Base-by-base conservation (phyloP, 2,113 vertebrate species). In the Chlorocebus sabaeus region DNA sequence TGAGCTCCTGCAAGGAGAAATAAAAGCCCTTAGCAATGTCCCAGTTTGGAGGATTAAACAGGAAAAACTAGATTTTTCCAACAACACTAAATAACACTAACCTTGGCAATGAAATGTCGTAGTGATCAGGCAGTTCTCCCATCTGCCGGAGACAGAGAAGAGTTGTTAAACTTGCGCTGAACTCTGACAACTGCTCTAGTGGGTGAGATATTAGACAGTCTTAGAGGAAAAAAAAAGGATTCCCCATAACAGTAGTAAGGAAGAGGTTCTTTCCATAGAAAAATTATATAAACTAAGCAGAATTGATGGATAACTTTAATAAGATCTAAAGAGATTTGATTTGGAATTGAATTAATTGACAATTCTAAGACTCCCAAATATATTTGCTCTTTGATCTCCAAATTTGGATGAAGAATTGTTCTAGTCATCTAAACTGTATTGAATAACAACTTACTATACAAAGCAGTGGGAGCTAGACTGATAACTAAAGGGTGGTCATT, bases 311-410 rank as follows among this genome's bases (percentile, higher is more conserved):
- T 5, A 85, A 2, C 1, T 80, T 89, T 72, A 84, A 55, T 12
- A 92, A 59, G 30, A 68, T 67, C 55, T 64, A 55, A 93, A 76
- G 61, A 50, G 5, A 64, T 11, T 92, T 96, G 76, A 76, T 82
- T 95, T 96, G 30, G 2, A 95, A 80, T 80, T 72, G 18, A 97
- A 94, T n/a, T 75, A 92, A 40, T 16, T 38, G 57, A 88, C 76
- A 78, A 78, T 88, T 90, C 17, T 91, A 88, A 94, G 25, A 68
- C 32, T 72, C 57, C 8, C 22, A 43, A 85, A 85, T 79, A 9
- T 80, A 93, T 73, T 78, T 95, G 38, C 35, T 12, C 22, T 91
- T 73, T 50, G 22, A 84, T 61, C 25, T 35, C 67, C 40, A 93
- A 85, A 72, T 68, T 48, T 82, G 6, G 52, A 68, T 57, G 59